Base-by-base conservation (phyloP, 2,113 vertebrate species). In the Ginglymostoma cirratum region DNA sequence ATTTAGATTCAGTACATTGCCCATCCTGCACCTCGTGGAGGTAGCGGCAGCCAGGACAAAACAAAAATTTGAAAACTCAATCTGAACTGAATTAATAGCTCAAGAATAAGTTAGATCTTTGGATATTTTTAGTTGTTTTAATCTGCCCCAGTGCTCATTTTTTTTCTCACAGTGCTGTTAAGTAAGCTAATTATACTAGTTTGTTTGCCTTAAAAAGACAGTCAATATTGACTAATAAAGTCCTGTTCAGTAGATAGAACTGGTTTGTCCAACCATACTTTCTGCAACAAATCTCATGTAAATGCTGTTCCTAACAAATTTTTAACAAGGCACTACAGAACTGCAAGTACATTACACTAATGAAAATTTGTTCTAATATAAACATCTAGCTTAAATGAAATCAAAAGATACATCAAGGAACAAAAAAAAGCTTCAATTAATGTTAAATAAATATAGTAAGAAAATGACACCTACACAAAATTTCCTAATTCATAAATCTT, bases 1-100 rank as follows among this genome's bases (percentile, higher is more conserved):
- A 95, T 94, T 65, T 94, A 23, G 90, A 94, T 52, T 95, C 94
- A 95, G 69, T 95, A 95, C 94, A 95, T 95, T 76, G 94, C 94
- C 94, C 94, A 61, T 95, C 94, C 94, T 95, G 94, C 24, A 95
- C 67, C 94, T 15, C 69, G 69, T 95, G 92, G 92, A 94, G 92
- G 92, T 69, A 94, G 92, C 92, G 92, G 92, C 45, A 76, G 94
- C 67, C 69, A 95, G 67, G 69, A 95, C 94, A 72, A 72, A 45
- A 69, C 45, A 27, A 76, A 70, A 95, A 52, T 15, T 48, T 70
- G 34, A 72, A 48, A 38, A 66, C 66, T 2, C 67, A 95, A 72
- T 12, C 52, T 0, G 14, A 72, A 76, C 69, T 27, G 66, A 95
- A 72, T 72, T 66, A 92, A 38, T 66, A 21, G 34, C 38, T 93